These are phyloP conservation scores for Pachliopta kotzebuea DNA, from an alignment of 2,888 invertebrate genomes.

Conservation along the genomic window DNA sequence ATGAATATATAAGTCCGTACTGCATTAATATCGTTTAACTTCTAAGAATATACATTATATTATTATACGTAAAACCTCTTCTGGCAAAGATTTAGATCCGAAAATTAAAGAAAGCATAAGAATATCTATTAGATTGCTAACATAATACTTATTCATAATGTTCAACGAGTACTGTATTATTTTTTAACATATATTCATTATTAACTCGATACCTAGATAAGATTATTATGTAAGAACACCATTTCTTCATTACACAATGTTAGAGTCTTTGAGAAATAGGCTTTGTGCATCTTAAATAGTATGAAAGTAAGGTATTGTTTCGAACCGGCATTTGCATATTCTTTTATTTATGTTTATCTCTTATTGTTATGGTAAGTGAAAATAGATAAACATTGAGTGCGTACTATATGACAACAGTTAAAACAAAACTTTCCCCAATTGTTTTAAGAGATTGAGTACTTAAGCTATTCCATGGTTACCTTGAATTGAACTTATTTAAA, in stretches of 20 bases:
- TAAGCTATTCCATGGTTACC: no score
- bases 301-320: slow-evolving; percentile 12
- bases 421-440: not conserved
- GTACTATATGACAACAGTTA: not conserved
- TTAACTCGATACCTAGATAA: not conserved
- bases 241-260: slow-evolving; percentile 10
- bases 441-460: not conserved
- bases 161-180: not conserved
- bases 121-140: no score
- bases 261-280: slow-evolving; percentile 1
- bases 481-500: no score
- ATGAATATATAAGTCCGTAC: no score
- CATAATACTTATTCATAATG: no score
- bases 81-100: no score
- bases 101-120: no score
- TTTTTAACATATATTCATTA: not conserved
- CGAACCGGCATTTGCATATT: slow-evolving; percentile 3
- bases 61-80: no score
- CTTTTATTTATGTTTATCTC: slow-evolving; percentile 1
- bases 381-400: not conserved
- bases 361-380: slow-evolving; percentile 3
- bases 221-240: not conserved
- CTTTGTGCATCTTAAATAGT: slow-evolving; percentile 1
- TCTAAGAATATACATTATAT: no score
- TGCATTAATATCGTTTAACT: no score